Conservation (phyloP, 2,888 invertebrate species). For the Aleiodes testaceus region DNA sequence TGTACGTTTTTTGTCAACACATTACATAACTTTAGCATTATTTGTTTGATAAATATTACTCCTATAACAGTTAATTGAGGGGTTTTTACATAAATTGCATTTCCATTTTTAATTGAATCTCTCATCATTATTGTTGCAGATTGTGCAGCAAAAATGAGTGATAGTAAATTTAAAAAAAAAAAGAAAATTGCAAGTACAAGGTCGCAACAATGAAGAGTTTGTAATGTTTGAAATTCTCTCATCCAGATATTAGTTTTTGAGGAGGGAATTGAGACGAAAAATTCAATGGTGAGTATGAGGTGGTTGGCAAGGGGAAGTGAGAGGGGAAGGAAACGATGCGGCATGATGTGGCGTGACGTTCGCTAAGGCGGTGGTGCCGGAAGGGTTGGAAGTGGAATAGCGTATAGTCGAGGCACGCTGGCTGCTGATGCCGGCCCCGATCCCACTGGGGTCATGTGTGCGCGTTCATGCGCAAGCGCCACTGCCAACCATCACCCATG, state of each 20-base stretch:
- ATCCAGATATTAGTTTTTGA: constrained; percentile 21
- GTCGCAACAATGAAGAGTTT: constrained; percentile 4
- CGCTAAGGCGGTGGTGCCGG: constrained; percentile 1
- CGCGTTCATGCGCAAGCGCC: neutral
- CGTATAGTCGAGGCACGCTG: constrained; percentile 37
- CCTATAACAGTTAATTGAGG: no score
- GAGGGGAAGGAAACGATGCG: constrained; percentile 31
- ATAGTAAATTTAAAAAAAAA: no score
- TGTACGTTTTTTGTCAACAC: no score
- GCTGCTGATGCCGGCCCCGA: constrained; percentile 45
- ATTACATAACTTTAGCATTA: no score
- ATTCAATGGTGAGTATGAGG: neutral
- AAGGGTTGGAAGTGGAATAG: constrained; percentile 32
- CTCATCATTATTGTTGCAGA: no score
- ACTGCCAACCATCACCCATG: neutral
- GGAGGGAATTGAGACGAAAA: constrained; percentile 18
- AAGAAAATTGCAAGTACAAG: constrained; percentile 10
- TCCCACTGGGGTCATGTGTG: constrained; percentile 43
- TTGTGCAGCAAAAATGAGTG: no score
- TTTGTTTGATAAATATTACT: no score
- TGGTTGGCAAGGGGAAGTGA: neutral
- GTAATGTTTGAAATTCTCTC: neutral
- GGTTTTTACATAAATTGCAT: no score
- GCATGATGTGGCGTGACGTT: constrained; percentile 38
- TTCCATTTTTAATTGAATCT: no score